Evolutionary conservation across 2,888 invertebrate genomes (phyloP).

Genomic region (Dicyrtomina minuta): DNA sequence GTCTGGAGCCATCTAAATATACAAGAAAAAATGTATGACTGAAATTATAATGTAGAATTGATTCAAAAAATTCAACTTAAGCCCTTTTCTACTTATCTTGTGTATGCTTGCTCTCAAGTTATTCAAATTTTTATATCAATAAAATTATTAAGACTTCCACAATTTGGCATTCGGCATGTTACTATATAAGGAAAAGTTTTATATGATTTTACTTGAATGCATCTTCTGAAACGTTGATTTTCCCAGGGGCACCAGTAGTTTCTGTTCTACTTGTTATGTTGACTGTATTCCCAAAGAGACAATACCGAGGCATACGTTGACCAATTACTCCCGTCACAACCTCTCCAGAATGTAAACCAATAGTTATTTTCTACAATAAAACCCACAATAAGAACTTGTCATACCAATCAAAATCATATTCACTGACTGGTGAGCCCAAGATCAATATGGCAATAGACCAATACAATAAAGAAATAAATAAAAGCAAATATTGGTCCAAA

Average conservation of each 20-base stretch:
- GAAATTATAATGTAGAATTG: too few relatives aligned
- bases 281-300: constrained; percentile 90
- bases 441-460: too few relatives aligned
- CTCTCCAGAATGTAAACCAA: constrained; percentile 91
- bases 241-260: constrained; percentile 84
- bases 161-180: background rate
- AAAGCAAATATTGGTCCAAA: background rate
- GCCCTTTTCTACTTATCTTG: too few relatives aligned
- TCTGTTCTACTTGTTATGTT: constrained; percentile 91
- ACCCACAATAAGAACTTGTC: too few relatives aligned
- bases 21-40: too few relatives aligned
- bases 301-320: constrained; percentile 90
- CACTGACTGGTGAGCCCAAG: too few relatives aligned
- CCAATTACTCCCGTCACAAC: constrained; percentile 94
- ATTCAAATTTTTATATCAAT: too few relatives aligned
- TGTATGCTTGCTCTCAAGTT: too few relatives aligned
- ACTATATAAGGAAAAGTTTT: background rate
- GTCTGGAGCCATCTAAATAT: constrained; percentile 46
- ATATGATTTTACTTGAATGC: constrained; percentile 75
- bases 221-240: constrained; percentile 87
- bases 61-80: too few relatives aligned
- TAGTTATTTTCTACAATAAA: constrained; percentile 76
- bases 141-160: too few relatives aligned
- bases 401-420: too few relatives aligned
- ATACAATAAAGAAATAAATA: too few relatives aligned